Evolutionary conservation across 2,888 invertebrate genomes (phyloP).

Genomic region (Macrophya alboannulata): DNA sequence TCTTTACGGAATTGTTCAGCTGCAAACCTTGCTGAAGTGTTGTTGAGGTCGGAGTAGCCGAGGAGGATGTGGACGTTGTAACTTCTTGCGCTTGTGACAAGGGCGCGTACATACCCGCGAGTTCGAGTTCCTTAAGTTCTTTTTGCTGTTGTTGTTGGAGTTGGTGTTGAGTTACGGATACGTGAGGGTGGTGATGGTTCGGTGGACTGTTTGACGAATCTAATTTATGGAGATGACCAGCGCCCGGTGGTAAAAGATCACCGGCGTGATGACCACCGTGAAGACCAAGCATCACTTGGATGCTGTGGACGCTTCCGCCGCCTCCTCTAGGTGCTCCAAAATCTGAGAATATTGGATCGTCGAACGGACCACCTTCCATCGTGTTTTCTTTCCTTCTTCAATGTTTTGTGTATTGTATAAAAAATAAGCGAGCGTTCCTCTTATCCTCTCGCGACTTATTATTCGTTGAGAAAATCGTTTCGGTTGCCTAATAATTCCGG

Average conservation of each 20-base stretch:
- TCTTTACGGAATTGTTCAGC: constrained; percentile 74
- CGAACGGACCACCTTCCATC: constrained; percentile 87
- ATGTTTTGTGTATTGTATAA: not conserved
- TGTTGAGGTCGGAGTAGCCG: constrained; percentile 78
- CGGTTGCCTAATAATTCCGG: not conserved
- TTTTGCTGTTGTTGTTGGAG: constrained; percentile 81
- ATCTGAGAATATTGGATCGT: constrained; percentile 91
- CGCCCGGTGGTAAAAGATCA: constrained; percentile 74
- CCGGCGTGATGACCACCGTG: constrained; percentile 79
- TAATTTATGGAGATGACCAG: constrained; percentile 77
- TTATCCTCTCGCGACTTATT: too few species aligned
- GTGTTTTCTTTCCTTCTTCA: not conserved
- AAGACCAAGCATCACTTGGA: constrained; percentile 87
- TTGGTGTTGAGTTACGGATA: constrained; percentile 73
- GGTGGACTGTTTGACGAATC: constrained; percentile 81
- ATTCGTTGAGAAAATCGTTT: too few species aligned
- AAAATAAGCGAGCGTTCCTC: too few species aligned
- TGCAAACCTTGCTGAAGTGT: constrained; percentile 75
- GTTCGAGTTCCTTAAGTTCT: constrained; percentile 77
- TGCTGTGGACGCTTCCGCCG: constrained; percentile 83
- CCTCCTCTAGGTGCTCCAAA: constrained; percentile 84
- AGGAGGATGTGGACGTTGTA: constrained; percentile 78
- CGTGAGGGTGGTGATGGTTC: constrained; percentile 73
- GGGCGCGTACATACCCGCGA: constrained; percentile 77
- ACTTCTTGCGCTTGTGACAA: constrained; percentile 79